Evolutionary conservation across 2,113 vertebrate species (phyloP).

Genomic region (Hemibagrus wyckioides): DNA sequence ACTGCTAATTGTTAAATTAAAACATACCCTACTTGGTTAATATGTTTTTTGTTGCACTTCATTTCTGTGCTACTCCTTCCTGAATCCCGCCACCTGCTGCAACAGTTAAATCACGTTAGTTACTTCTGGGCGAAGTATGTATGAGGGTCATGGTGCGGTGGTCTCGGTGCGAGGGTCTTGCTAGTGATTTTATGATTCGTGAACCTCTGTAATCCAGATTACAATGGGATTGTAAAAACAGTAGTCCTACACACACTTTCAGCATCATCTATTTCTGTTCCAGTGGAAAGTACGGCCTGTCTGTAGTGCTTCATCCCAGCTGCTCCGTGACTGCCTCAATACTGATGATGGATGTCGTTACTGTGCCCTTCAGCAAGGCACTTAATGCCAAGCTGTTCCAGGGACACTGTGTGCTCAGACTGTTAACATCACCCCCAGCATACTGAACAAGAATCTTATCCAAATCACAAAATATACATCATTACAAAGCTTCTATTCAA

Average conservation of each 20-base stretch:
- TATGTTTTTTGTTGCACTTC: not conserved
- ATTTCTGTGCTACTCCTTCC: not conserved
- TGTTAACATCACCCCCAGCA: not conserved
- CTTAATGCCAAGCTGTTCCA: slow-evolving; percentile 13
- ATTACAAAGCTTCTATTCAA: not conserved
- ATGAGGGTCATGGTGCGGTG: not conserved
- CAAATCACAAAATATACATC: not conserved
- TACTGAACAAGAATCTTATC: not conserved
- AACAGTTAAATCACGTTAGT: not conserved
- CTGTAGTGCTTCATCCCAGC: not conserved
- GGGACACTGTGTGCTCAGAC: not conserved
- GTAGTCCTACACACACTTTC: not conserved
- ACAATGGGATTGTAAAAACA: not conserved
- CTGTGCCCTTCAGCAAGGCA: not conserved
- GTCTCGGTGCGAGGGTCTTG: not conserved
- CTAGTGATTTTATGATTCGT: not conserved
- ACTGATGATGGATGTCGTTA: slow-evolving; percentile 1
- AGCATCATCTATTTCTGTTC: not conserved
- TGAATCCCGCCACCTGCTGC: not conserved
- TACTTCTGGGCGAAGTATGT: not conserved
- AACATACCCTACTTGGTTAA: not conserved
- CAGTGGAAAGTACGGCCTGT: not conserved
- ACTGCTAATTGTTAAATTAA: not conserved
- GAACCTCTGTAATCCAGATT: not conserved
- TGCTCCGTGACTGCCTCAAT: not conserved